phyloP scores from a whole-genome alignment of 2,888 invertebrate species.

The Diaprepes abbreviatus region DNA sequence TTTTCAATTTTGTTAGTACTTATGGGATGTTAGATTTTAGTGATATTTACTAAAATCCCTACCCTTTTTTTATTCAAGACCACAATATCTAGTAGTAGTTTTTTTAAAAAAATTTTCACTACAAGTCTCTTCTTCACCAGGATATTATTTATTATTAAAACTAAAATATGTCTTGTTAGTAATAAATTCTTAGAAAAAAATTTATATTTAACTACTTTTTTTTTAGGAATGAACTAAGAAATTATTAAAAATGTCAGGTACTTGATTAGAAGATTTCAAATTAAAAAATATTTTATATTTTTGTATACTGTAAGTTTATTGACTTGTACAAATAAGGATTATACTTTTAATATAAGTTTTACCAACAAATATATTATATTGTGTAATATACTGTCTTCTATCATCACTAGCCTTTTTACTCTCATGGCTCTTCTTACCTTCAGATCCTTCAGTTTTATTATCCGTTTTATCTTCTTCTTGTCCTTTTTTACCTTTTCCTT shows the following conservation, averaged over 20 bases:
- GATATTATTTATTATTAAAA: too few species aligned
- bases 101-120: too few species aligned
- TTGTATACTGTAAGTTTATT: conserved; percentile 26
- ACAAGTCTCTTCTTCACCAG: too few species aligned
- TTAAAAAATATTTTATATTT: not conserved
- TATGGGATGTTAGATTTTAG: too few species aligned
- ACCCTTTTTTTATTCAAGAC: too few species aligned
- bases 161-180: too few species aligned
- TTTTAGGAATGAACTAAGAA: conserved; percentile 21
- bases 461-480: not conserved
- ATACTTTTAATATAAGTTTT: conserved; percentile 50
- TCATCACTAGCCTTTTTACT: conserved; percentile 39
- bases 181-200: too few species aligned
- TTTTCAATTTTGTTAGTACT: too few species aligned
- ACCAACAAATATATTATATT: conserved; percentile 52
- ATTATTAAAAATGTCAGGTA: not conserved
- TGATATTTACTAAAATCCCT: too few species aligned
- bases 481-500: not conserved
- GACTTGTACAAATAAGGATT: conserved; percentile 50
- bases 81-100: too few species aligned
- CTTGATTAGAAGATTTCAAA: not conserved
- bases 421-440: conserved; percentile 13
- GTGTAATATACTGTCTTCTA: conserved; percentile 47
- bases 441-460: not conserved
- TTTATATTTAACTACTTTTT: not conserved